Evolutionary conservation across 2,113 vertebrate species (phyloP).

Genomic region (Caloenas nicobarica): DNA sequence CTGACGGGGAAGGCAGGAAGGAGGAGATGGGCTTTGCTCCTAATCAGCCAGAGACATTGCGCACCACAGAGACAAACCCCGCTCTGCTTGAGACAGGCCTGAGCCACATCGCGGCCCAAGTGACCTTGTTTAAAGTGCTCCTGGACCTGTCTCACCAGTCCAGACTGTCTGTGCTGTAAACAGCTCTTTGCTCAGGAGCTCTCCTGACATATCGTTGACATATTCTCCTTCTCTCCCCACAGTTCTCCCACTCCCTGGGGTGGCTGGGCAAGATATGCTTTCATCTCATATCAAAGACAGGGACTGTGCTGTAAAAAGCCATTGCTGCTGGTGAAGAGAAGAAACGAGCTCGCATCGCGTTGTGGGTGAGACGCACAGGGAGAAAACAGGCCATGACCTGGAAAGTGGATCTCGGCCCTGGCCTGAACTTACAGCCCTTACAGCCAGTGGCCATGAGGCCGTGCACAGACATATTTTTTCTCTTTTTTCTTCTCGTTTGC

Average conservation of each 20-base stretch:
- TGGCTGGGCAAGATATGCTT: neutral
- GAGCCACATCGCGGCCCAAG: neutral
- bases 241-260: neutral
- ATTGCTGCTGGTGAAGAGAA: neutral
- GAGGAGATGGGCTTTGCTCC: slow-evolving; percentile 46
- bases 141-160: neutral
- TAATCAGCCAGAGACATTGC: slow-evolving; percentile 23
- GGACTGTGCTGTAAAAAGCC: neutral
- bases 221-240: neutral
- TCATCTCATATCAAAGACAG: neutral
- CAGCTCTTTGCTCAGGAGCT: neutral
- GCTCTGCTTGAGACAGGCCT: neutral
- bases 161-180: neutral
- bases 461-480: neutral
- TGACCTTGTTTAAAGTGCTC: neutral
- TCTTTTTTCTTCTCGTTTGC: neutral
- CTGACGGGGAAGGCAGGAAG: slow-evolving; percentile 33
- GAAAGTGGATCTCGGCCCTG: neutral
- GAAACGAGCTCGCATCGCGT: accelerated
- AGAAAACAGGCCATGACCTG: neutral
- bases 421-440: neutral
- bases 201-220: neutral
- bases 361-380: neutral
- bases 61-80: neutral
- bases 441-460: neutral